phyloP scores from a whole-genome alignment of 2,888 invertebrate genomes.

The Oeneis ivallda region DNA sequence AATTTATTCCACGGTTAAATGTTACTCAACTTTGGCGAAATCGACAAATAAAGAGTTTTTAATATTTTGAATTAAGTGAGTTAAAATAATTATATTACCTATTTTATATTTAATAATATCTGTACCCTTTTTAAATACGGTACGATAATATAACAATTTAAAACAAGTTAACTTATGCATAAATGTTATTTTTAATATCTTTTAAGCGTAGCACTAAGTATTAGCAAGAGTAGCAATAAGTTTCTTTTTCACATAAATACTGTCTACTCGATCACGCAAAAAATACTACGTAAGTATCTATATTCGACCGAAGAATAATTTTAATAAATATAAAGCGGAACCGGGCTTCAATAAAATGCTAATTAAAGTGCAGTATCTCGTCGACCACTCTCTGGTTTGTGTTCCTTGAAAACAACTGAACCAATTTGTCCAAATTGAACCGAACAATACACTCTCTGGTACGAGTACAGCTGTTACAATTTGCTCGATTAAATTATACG shows the following conservation, averaged over 20 bases:
- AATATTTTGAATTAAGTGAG: no score
- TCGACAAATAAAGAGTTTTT: no score
- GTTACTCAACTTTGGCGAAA: no score
- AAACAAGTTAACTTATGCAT: no score
- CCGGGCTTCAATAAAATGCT: not conserved
- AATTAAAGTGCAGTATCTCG: conserved; percentile 6
- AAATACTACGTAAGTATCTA: not conserved
- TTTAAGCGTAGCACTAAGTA: no score
- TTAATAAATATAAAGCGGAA: not conserved
- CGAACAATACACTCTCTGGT: not conserved
- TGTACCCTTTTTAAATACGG: no score
- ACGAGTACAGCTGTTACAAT: not conserved
- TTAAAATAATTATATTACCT: no score
- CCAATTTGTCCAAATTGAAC: conserved; percentile 6
- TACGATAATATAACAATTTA: no score
- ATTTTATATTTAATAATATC: no score
- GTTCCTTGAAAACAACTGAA: conserved; percentile 4
- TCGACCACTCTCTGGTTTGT: not conserved
- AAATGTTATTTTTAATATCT: not conserved
- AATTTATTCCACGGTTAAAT: no score
- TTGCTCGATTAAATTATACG: not conserved
- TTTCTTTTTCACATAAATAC: not conserved
- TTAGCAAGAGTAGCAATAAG: no score
- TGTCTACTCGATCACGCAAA: not conserved
- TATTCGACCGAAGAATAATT: not conserved